Evolutionary conservation across 2,888 invertebrate species (phyloP), one percentile per base, ranked within the genome.

Genomic region (Cyclophora albipunctata): DNA sequence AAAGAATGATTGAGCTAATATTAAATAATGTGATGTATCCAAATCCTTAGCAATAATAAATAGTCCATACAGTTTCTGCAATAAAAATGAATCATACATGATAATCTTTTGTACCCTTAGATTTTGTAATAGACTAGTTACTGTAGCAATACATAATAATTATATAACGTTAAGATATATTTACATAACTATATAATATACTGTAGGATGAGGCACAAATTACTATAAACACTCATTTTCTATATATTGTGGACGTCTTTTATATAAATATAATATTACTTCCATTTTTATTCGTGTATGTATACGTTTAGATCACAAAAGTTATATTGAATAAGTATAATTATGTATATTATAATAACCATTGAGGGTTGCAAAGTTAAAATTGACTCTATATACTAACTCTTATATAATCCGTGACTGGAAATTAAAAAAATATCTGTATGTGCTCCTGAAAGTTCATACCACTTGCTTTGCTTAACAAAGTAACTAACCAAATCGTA

Each of bases 41-140:
- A 20, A 20, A 20, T 20, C 20, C 20, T 20, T 20, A 20, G 20
- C 20, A 20, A 20, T 20, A 20, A 20, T 20, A 20, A 20, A 20
- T 20, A 20, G 20, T 20, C 20, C 20, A 37, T 37, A 37, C 37
- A 37, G 5, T 37, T 37, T 37, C 37, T 37, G 37, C 45, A 54
- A 49, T 51, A 49, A 47, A 51, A 42, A 4, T 35, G 60, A 62
- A 58, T 58, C 60, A 66, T 20, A 20, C 20, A 20, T 20, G 20
- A 20, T 65, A 73, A 75, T 65, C 64, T 81, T 82, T 82, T 81
- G 73, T 81, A 82, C 79, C 76, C 72, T 71, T 78, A 81, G 73
- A 78, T 75, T 79, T 78, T 77, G 72, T 80, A 78, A 67, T 79
- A 78, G 76, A 45, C 54, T 75, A 78, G 72, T 49, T 53, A 62